These are phyloP conservation scores for Cataglyphis hispanica DNA, from an alignment of 1,140 invertebrate genomes.

Conservation along the genomic window DNA sequence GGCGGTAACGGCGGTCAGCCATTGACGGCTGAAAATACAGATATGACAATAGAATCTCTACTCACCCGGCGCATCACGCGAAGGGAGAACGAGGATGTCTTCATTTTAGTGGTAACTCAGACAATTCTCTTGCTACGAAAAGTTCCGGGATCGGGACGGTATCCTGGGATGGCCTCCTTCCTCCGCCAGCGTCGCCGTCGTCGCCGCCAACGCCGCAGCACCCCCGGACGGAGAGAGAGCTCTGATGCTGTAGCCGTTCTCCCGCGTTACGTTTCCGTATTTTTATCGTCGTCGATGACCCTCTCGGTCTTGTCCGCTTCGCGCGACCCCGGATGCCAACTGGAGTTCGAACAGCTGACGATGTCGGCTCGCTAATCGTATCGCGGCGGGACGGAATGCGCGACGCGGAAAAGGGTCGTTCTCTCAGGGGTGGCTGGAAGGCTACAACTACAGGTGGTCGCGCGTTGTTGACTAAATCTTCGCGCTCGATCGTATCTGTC, in stretches of 20 bases:
- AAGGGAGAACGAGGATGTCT: slow-evolving; percentile 92
- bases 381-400: slow-evolving; percentile 30
- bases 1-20: background rate
- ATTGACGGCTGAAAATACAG: slow-evolving; percentile 36
- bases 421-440: slow-evolving; percentile 68
- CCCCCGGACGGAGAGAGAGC: background rate
- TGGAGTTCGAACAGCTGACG: background rate
- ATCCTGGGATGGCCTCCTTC: background rate
- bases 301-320: slow-evolving; percentile 8
- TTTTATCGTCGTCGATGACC: slow-evolving; percentile 28
- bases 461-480: slow-evolving; percentile 71
- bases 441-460: slow-evolving; percentile 84
- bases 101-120: slow-evolving; percentile 88
- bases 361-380: background rate
- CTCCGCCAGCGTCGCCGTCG: slow-evolving; percentile 19
- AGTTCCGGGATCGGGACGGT: slow-evolving; percentile 4
- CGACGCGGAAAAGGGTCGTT: slow-evolving; percentile 44
- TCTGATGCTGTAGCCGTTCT: slow-evolving; percentile 18
- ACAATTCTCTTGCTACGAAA: slow-evolving; percentile 53
- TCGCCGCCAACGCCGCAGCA: slow-evolving; percentile 30
- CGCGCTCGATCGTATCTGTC: slow-evolving; percentile 62
- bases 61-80: slow-evolving; percentile 92
- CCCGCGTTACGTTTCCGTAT: slow-evolving; percentile 36
- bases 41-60: slow-evolving; percentile 58
- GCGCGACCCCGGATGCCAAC: slow-evolving; percentile 11